These are phyloP conservation scores for Tholera decimalis DNA, from an alignment of 2,888 invertebrate species.

Conservation along the genomic window DNA sequence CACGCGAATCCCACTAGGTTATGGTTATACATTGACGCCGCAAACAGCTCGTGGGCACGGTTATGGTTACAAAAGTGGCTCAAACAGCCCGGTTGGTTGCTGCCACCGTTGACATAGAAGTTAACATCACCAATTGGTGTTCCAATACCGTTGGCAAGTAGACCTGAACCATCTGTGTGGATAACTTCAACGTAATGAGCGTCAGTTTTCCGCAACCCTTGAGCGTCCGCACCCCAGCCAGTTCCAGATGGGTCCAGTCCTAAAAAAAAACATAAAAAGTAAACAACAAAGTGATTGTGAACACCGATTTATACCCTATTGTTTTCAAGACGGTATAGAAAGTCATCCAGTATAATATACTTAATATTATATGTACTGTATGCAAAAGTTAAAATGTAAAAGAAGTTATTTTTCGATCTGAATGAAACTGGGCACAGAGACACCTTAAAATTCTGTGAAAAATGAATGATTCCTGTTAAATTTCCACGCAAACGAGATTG, in stretches of 20 bases:
- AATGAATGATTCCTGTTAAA: too few species aligned
- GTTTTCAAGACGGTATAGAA: too few species aligned
- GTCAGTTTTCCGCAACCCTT: slow-evolving; percentile 69
- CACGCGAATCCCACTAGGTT: slow-evolving; percentile 73
- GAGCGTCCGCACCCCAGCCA: slow-evolving; percentile 70
- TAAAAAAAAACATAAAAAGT: slow-evolving; percentile 36
- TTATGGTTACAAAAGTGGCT: slow-evolving; percentile 75
- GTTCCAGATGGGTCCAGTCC: slow-evolving; percentile 77
- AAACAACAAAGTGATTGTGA: not conserved
- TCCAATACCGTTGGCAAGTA: slow-evolving; percentile 91
- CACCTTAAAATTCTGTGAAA: too few species aligned
- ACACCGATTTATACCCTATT: too few species aligned
- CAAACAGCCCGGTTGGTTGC: slow-evolving; percentile 90
- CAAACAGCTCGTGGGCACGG: slow-evolving; percentile 76
- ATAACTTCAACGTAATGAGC: slow-evolving; percentile 83
- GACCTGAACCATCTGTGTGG: slow-evolving; percentile 78
- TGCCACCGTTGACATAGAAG: slow-evolving; percentile 97
- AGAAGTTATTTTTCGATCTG: too few species aligned
- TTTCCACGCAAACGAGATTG: too few species aligned
- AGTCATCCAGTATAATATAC: too few species aligned
- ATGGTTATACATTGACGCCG: slow-evolving; percentile 70
- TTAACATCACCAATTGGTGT: slow-evolving; percentile 96
- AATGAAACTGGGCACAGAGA: too few species aligned
- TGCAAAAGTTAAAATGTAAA: too few species aligned
- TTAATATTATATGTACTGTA: too few species aligned